phyloP scores from a whole-genome alignment of 2,797 vertebrate species.

The Coluber constrictor region DNA sequence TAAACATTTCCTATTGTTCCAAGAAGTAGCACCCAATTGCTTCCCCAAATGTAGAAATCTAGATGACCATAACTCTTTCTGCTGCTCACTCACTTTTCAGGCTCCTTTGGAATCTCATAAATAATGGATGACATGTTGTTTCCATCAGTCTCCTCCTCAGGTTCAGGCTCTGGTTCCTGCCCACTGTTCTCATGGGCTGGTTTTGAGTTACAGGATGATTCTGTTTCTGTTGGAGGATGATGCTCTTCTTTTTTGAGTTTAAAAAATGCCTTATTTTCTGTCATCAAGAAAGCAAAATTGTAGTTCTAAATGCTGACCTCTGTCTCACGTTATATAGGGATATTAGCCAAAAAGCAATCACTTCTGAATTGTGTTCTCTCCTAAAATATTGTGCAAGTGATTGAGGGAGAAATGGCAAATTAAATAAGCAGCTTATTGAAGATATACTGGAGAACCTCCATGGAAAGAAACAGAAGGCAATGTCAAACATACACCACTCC shows the following conservation, averaged over 20 bases:
- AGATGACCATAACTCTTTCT: background rate
- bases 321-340: slow-evolving; percentile 38
- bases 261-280: slow-evolving; percentile 65
- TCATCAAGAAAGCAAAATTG: slow-evolving; percentile 58
- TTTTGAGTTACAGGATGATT: slow-evolving; percentile 32
- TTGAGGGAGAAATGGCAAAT: background rate
- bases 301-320: slow-evolving; percentile 53
- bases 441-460: background rate
- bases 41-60: background rate
- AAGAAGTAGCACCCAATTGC: background rate
- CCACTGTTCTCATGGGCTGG: slow-evolving; percentile 6
- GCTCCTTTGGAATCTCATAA: slow-evolving; percentile 70
- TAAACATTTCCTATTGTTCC: background rate
- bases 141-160: slow-evolving; percentile 43
- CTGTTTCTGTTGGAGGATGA: slow-evolving; percentile 21
- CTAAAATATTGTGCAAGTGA: background rate
- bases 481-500: background rate
- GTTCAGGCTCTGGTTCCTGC: slow-evolving; percentile 21
- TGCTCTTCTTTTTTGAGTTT: slow-evolving; percentile 61
- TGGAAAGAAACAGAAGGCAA: background rate
- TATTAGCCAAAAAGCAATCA: slow-evolving; percentile 16
- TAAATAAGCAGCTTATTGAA: background rate
- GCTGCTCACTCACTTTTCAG: slow-evolving; percentile 55
- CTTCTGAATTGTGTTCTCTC: background rate
- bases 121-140: slow-evolving; percentile 63